A percentile compares a stretch with the other conserved stretches of the same genome.
Evolutionary conservation across 2,113 vertebrate genomes (phyloP).

Genomic region (Cyphomyrus plagiostoma): DNA sequence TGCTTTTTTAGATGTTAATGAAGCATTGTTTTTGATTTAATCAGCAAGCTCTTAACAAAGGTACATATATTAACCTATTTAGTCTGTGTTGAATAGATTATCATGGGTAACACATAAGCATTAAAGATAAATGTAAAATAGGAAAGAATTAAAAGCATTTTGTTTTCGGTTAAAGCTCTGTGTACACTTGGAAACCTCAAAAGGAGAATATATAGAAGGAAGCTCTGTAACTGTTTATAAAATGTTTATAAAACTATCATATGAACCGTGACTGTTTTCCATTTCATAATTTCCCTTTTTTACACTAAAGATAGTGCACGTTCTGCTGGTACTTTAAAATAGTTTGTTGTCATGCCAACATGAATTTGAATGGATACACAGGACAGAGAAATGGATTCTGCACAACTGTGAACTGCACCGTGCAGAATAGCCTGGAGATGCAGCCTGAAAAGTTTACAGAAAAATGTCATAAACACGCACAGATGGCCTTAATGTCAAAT

Average conservation of each 20-base stretch:
- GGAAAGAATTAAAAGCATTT: neutral
- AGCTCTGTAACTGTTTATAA: neutral
- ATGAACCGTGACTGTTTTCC: neutral
- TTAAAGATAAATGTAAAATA: neutral
- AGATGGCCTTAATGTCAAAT: neutral
- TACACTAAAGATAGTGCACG: neutral
- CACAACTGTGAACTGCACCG: neutral
- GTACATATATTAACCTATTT: neutral
- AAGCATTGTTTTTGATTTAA: neutral
- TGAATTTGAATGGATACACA: neutral
- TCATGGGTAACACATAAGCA: neutral
- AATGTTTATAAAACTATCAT: neutral
- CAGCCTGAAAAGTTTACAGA: neutral
- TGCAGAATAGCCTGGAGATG: neutral
- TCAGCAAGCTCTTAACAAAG: neutral
- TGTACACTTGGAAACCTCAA: neutral
- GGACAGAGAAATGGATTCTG: neutral
- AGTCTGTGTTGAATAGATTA: neutral
- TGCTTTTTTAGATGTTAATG: neutral
- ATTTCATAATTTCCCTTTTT: neutral
- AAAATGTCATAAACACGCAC: neutral
- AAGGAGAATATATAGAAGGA: neutral
- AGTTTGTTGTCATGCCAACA: slow-evolving; percentile 6
- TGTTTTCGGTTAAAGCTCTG: neutral
- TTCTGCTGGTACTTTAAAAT: neutral